Percentiles rank a stretch among this genome's conserved stretches.
Evolutionary conservation across 2,113 vertebrate genomes (phyloP).

Genomic region (Theristicus caerulescens): DNA sequence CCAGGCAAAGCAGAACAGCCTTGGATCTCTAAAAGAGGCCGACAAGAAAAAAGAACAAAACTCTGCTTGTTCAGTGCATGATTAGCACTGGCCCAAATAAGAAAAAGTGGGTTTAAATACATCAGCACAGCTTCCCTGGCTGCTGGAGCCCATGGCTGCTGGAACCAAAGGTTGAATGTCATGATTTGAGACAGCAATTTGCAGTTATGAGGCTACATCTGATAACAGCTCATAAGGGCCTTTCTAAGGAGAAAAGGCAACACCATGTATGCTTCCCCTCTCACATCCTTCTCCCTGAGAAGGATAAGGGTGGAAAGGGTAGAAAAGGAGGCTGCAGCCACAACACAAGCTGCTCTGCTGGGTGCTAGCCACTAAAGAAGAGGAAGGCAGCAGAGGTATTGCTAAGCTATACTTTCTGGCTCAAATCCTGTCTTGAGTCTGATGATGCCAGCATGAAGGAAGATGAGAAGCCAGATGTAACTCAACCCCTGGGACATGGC

Average conservation of each 20-base stretch:
- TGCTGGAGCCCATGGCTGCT: neutral
- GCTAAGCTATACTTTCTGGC: neutral
- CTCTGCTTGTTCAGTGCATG: neutral
- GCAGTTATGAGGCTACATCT: neutral
- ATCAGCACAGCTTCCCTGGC: neutral
- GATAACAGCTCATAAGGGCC: neutral
- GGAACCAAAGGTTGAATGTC: neutral
- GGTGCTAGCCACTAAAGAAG: neutral
- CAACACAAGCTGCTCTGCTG: neutral
- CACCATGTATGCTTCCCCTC: rapidly evolving
- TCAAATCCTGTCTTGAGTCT: neutral
- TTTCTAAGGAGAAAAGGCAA: neutral
- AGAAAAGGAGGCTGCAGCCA: neutral
- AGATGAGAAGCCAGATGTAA: neutral
- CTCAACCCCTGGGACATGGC: neutral
- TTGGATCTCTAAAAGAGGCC: neutral
- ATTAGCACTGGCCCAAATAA: neutral
- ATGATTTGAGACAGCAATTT: neutral
- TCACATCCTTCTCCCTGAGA: neutral
- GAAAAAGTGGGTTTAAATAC: neutral
- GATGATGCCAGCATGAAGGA: neutral
- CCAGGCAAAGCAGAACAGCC: constrained; percentile 8
- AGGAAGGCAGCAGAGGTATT: neutral
- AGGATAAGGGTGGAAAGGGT: neutral
- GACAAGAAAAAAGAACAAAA: neutral